phyloP scores from a whole-genome alignment of 2,113 vertebrate genomes.

The Genyomyrus donnyi region DNA sequence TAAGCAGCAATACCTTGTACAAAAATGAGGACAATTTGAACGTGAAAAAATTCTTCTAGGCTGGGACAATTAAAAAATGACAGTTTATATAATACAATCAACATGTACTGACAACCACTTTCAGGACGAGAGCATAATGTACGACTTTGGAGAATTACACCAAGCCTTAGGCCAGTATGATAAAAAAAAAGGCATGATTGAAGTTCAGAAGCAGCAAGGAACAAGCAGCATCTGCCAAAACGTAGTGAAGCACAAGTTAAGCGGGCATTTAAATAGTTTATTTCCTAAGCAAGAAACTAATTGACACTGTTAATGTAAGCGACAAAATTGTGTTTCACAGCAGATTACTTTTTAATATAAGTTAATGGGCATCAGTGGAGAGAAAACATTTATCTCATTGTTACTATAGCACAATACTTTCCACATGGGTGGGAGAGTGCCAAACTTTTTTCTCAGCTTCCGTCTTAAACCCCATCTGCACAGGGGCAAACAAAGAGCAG shows the following conservation, averaged over 20 bases:
- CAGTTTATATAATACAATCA: constrained; percentile 2
- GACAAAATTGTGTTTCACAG: background rate
- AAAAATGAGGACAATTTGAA: background rate
- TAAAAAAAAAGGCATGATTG: background rate
- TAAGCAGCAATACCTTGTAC: background rate
- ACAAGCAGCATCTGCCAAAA: constrained; percentile 2
- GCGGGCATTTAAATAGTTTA: background rate
- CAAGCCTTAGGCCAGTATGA: background rate
- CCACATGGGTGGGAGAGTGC: background rate
- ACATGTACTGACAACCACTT: background rate
- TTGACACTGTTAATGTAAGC: background rate
- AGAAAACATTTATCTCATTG: background rate
- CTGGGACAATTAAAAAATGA: constrained; percentile 1
- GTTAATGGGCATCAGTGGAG: background rate
- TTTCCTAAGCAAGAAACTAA: background rate
- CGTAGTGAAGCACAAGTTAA: background rate
- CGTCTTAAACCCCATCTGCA: background rate
- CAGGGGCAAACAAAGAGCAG: background rate
- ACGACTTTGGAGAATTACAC: constrained; percentile 5
- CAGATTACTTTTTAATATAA: background rate
- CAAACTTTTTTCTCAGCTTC: background rate
- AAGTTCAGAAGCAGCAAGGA: background rate
- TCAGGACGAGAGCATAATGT: constrained; percentile 5
- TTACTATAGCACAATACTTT: background rate
- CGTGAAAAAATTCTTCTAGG: background rate